Evolutionary conservation across 2,797 vertebrate genomes (phyloP).

Genomic region (Acipenser transmontanus): DNA sequence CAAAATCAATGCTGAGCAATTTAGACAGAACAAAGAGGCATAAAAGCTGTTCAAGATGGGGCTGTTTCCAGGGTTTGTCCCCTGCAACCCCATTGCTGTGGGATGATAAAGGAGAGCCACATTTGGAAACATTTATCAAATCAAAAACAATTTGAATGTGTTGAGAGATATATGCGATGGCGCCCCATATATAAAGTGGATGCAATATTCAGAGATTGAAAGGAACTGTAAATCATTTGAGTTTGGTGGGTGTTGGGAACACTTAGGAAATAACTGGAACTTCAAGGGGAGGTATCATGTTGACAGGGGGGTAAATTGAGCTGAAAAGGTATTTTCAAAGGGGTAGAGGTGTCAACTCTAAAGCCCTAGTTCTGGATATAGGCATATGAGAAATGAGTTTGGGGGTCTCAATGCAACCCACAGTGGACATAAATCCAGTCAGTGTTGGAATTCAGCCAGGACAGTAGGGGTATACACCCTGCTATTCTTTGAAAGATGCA

Average conservation of each 20-base stretch:
- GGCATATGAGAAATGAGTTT: no score
- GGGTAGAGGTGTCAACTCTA: background rate
- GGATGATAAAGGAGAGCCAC: conserved; percentile 18
- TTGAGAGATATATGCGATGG: conserved; percentile 39
- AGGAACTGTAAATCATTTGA: background rate
- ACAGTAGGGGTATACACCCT: no score
- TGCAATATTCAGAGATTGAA: conserved; percentile 21
- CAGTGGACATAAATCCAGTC: no score
- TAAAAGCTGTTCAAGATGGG: conserved; percentile 33
- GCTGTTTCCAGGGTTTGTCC: conserved; percentile 32
- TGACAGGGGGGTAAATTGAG: background rate
- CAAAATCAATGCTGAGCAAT: background rate
- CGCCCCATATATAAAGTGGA: conserved; percentile 30
- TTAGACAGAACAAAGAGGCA: conserved; percentile 16
- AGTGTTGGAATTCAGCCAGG: no score
- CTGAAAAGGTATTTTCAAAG: background rate
- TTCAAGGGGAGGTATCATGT: background rate
- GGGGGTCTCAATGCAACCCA: no score
- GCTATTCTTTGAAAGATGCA: no score
- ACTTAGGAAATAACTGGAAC: conserved; percentile 2
- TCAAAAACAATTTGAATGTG: conserved; percentile 41
- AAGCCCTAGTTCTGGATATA: no score
- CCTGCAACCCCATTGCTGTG: conserved; percentile 35
- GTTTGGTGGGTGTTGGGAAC: background rate
- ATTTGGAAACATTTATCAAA: conserved; percentile 43